phyloP scores from a whole-genome alignment of 1,140 invertebrate species.

The Meloidogyne floridensis region DNA sequence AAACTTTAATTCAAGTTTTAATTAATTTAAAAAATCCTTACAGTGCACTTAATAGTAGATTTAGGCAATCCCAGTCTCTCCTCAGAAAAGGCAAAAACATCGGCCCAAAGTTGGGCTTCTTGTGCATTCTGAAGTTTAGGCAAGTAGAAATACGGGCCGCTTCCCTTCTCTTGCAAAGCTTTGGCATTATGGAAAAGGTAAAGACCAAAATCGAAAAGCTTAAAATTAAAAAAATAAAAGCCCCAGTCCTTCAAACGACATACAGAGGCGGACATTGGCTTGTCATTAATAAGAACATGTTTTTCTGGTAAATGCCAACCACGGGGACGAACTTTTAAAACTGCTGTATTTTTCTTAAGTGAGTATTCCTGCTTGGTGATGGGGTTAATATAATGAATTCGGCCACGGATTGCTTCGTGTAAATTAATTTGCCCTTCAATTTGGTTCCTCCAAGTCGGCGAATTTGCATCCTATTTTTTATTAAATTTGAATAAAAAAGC shows the following conservation, averaged over 20 bases:
- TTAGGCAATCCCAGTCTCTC: slow-evolving; percentile 68
- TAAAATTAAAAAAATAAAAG: neutral
- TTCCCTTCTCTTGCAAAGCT: slow-evolving; percentile 69
- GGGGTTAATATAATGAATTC: slow-evolving; percentile 67
- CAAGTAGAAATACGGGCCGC: slow-evolving; percentile 73
- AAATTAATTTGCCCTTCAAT: slow-evolving; percentile 74
- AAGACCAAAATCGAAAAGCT: slow-evolving; percentile 74
- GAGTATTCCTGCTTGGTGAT: slow-evolving; percentile 62
- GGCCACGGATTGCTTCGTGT: slow-evolving; percentile 70
- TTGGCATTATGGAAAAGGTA: slow-evolving; percentile 74
- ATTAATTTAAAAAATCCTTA: neutral
- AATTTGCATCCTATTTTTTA: slow-evolving; percentile 72
- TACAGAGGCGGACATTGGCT: slow-evolving; percentile 72
- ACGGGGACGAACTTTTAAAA: slow-evolving; percentile 75
- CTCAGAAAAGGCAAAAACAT: slow-evolving; percentile 76
- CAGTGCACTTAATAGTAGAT: slow-evolving; percentile 75
- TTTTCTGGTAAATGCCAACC: slow-evolving; percentile 79
- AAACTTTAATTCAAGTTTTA: too few species aligned
- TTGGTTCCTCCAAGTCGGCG: slow-evolving; percentile 76
- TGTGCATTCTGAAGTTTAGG: slow-evolving; percentile 74
- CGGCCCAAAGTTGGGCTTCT: slow-evolving; percentile 75
- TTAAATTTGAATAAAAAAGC: neutral
- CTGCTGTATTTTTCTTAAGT: slow-evolving; percentile 59
- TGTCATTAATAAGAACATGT: slow-evolving; percentile 74
- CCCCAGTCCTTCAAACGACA: neutral